Base-by-base conservation (phyloP, 2,888 invertebrate genomes). In the Subacronicta megacephala region DNA sequence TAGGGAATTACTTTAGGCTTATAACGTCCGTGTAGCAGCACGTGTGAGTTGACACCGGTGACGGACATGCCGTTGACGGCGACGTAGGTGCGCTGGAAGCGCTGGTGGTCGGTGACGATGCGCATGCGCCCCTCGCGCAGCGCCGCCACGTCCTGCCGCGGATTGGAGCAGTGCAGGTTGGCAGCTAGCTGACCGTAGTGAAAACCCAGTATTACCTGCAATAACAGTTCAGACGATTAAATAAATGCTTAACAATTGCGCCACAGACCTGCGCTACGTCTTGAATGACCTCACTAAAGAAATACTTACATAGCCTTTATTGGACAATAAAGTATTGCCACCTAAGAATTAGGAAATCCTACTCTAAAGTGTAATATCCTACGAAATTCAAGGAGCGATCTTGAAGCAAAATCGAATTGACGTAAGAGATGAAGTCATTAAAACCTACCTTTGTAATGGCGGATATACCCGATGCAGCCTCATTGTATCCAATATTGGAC, bases 81-180 rank as follows among this genome's bases (percentile, higher is more conserved):
- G 1, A 82, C 70, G 45, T 85, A 91, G 1, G 82, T 95, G 31
- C 96, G 95, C 12, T 90, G 82, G 90, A 96, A 96, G 0, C 75
- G 90, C 56, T 81, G 94, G 88, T 88, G 91, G 45, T 95, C 96
- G 0, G 94, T 93, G 4, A 97, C 93, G 7, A 97, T 93, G 75
- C 91, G 77, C 35, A 95, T 85, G 37, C 93, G 88, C 0, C 95
- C 95, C 1, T 95, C 94, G 3, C 88, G 87, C 10, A 96, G 74
- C 18, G 94, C 94, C 17, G 87, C 85, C 0, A 95, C 72, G 40
- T 95, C 95, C 20, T 90, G 83, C 3, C 95, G 90, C 0, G 97
- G 96, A 0, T 81, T 87, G 0, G 93, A 88, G 80, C 92, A 97
- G 82, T 98, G 95, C 13, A 98, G 88, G 85, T 97, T 98, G 0